Evolutionary conservation across 2,113 vertebrate genomes (phyloP).

Genomic region (Lutjanus erythropterus): DNA sequence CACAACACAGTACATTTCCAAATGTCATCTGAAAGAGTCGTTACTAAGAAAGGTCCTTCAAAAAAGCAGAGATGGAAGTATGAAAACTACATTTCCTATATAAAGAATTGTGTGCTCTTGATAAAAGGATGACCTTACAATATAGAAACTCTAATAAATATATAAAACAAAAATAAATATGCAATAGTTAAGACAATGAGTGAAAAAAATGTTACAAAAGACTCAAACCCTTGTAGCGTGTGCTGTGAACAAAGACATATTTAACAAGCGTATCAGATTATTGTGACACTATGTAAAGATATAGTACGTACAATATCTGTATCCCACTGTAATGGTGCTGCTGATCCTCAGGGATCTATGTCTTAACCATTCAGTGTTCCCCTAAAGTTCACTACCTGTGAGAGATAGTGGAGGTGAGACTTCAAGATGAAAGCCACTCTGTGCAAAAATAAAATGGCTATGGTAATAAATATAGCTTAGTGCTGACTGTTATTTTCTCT

Average conservation of each 20-base stretch:
- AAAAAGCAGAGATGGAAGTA: constrained; percentile 35
- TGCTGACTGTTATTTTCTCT: constrained; percentile 77
- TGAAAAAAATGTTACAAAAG: constrained; percentile 73
- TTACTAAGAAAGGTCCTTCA: constrained; percentile 45
- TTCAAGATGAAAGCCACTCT: constrained; percentile 63
- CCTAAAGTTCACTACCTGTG: constrained; percentile 36
- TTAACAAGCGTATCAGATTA: constrained; percentile 44
- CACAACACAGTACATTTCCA: constrained; percentile 56
- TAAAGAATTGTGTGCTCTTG: constrained; percentile 60
- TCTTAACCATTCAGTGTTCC: constrained; percentile 33
- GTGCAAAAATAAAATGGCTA: constrained; percentile 73
- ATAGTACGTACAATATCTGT: constrained; percentile 35
- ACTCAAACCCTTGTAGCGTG: constrained; percentile 53
- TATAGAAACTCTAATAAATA: constrained; percentile 83
- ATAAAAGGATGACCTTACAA: constrained; percentile 68
- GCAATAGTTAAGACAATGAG: constrained; percentile 73
- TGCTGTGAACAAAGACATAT: constrained; percentile 52
- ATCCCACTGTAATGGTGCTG: constrained; percentile 33
- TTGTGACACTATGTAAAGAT: constrained; percentile 45
- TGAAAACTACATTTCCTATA: constrained; percentile 65
- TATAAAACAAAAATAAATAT: constrained; percentile 83
- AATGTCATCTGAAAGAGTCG: constrained; percentile 39
- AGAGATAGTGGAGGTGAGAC: constrained; percentile 43
- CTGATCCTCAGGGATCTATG: constrained; percentile 9
- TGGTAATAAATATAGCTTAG: constrained; percentile 88